Conservation (phyloP, 2,888 invertebrate genomes). For the Parelbella ahira region DNA sequence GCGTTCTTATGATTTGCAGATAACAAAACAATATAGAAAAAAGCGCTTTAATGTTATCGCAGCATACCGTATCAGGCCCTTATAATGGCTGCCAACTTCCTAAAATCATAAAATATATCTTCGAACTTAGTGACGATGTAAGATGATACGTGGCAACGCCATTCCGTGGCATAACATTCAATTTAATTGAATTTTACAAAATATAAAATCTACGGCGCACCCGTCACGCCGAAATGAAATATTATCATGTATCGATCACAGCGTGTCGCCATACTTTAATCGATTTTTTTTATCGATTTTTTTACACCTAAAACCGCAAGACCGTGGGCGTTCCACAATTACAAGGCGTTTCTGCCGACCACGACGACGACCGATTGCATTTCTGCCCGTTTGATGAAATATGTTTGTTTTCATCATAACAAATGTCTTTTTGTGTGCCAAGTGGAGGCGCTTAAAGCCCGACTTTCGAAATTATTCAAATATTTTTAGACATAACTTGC, state of each 20-base stretch:
- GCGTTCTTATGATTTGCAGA: background rate
- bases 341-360: conserved; percentile 74
- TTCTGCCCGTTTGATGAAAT: conserved; percentile 66
- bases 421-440: conserved; percentile 57
- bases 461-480: conserved; percentile 42
- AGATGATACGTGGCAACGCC: conserved; percentile 63
- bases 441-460: conserved; percentile 43
- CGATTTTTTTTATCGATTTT: conserved; percentile 80
- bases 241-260: conserved; percentile 76
- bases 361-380: conserved; percentile 46
- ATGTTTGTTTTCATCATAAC: conserved; percentile 73
- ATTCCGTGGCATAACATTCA: conserved; percentile 66
- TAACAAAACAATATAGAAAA: no score
- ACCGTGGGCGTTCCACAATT: conserved; percentile 69
- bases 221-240: conserved; percentile 70
- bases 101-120: conserved; percentile 43
- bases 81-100: conserved; percentile 39
- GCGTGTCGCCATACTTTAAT: conserved; percentile 77
- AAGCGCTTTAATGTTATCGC: no score
- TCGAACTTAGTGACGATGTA: conserved; percentile 57
- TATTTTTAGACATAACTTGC: conserved; percentile 63
- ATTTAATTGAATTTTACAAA: conserved; percentile 76
- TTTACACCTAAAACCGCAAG: conserved; percentile 79
- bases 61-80: no score
- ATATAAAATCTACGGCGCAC: conserved; percentile 64